Evolutionary conservation across 2,888 invertebrate genomes (phyloP), one percentile per base, ranked within the genome.

Genomic region (Corbicula japonica): DNA sequence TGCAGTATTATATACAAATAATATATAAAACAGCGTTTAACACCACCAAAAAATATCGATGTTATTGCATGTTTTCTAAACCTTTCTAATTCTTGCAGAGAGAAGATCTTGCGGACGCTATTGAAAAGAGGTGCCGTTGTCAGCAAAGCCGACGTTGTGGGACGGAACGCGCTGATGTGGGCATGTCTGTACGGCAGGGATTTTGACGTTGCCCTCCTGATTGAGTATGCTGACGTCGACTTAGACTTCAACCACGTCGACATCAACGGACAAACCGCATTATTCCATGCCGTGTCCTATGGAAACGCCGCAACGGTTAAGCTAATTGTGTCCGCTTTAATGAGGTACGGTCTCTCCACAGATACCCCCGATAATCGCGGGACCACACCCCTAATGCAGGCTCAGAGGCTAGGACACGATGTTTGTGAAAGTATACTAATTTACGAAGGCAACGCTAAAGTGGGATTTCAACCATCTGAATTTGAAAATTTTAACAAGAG

Each of bases 301-400:
- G 87, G 88, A n/a, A 88, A 80, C 62, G 88, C 87, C 1, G 85
- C 85, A 0, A 82, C 84, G 10, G 88, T 88, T 12, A 88, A 86
- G 63, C 61, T 80, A 10, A 71, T 88, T 58, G 87, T 87, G 10
- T 62, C 81, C 2, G 83, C 74, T 2, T 58, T 88, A 41, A 48
- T 41, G 34, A 83, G 71, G 50, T 85, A 85, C 58, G 80, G 69
- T 8, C 46, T 88, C n/a, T 82, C 76, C 10, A 76, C 85, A 0
- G 88, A 88, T 46, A 48, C 85, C 12, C 71, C 85, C 21, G 84
- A 88, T 60, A 63, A 54, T 46, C 52, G 50, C 2, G 87, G 88
- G 2, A 60, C 83, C 10, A 86, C 86, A 0, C 88, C 88, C 3
- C 83, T 87, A 8, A 87, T 87, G 86, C 86, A 84, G 12, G 87